A percentile compares a stretch with the other conserved stretches of the same genome.
phyloP scores from a whole-genome alignment of 2,113 vertebrate species.

The Pitta sordida region DNA sequence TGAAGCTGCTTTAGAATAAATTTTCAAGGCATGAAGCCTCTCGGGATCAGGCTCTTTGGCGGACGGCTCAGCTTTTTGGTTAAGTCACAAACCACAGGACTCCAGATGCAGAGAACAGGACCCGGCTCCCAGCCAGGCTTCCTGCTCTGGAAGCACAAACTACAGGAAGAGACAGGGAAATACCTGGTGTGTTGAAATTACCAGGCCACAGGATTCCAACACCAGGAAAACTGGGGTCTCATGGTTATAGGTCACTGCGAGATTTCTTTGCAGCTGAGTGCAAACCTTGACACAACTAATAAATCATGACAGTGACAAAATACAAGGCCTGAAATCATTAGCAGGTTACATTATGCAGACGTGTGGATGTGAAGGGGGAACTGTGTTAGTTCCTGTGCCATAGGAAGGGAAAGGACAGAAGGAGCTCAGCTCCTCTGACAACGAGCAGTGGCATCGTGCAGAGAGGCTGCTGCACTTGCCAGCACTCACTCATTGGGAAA shows the following conservation, averaged over 20 bases:
- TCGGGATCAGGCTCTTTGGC: neutral
- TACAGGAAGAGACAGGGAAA: neutral
- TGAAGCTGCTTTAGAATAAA: slow-evolving; percentile 24
- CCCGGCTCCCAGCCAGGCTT: neutral
- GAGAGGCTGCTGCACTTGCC: neutral
- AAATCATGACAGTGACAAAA: neutral
- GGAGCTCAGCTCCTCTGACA: neutral
- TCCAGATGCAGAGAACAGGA: neutral
- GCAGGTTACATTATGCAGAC: neutral
- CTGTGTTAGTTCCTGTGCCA: neutral
- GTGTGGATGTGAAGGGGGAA: neutral
- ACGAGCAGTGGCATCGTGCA: neutral
- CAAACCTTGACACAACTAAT: slow-evolving; percentile 3
- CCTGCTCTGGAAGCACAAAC: neutral
- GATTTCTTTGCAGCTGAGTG: slow-evolving; percentile 35
- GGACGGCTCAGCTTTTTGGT: neutral
- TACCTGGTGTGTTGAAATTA: neutral
- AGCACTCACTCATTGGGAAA: neutral
- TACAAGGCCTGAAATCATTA: neutral
- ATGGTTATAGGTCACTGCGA: neutral
- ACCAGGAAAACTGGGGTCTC: neutral
- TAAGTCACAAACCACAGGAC: neutral
- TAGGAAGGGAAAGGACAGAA: neutral
- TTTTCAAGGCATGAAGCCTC: neutral
- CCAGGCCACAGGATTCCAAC: neutral